Conservation (phyloP, 2,113 vertebrate species). For the Alosa alosa region DNA sequence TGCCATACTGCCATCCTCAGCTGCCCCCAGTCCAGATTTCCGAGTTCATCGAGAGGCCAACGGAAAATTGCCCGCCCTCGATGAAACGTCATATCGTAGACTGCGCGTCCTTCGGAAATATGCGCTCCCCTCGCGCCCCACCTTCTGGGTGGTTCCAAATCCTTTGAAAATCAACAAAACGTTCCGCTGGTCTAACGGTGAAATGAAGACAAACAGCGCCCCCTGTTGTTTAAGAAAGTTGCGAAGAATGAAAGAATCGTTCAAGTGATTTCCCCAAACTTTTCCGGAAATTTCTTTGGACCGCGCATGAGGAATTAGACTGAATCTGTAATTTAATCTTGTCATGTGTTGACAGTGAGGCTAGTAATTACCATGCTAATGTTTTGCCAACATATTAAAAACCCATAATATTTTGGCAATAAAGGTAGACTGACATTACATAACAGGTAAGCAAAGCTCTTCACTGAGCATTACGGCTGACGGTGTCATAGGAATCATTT, state of each 20-base stretch:
- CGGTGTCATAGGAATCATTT: neutral
- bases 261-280: neutral
- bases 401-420: neutral
- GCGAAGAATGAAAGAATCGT: neutral
- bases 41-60: slow-evolving; percentile 69
- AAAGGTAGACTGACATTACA: no score
- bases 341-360: neutral
- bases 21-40: slow-evolving; percentile 39
- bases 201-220: slow-evolving; percentile 43
- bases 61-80: slow-evolving; percentile 49
- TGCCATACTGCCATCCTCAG: slow-evolving; percentile 40
- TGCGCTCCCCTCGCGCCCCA: neutral
- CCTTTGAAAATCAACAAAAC: neutral
- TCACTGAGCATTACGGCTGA: no score
- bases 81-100: slow-evolving; percentile 43
- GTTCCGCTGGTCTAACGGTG: neutral
- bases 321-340: neutral
- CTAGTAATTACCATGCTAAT: neutral
- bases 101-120: neutral
- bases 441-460: neutral
- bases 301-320: neutral
- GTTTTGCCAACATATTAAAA: neutral
- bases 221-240: slow-evolving; percentile 30
- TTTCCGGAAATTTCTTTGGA: neutral
- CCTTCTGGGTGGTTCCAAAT: neutral